Percentiles rank a stretch among this genome's conserved stretches.
phyloP scores from a whole-genome alignment of 2,797 vertebrate species.

The Pterois miles region DNA sequence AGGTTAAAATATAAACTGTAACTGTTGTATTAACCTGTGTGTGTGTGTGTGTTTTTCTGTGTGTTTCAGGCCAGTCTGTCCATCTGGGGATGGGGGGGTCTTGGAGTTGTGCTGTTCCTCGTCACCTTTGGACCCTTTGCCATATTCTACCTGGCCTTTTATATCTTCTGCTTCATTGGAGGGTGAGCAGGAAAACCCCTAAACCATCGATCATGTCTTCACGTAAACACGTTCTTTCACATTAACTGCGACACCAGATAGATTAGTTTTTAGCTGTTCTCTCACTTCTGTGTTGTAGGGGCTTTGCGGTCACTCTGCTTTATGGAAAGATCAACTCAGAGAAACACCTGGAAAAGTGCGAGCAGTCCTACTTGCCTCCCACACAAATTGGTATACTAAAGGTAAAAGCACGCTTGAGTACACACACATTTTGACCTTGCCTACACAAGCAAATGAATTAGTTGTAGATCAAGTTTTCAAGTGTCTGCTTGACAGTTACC shows the following conservation, averaged over 20 bases:
- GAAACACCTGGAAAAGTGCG: constrained; percentile 96
- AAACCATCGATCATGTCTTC: background rate
- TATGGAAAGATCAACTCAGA: constrained; percentile 99
- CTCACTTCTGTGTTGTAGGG: constrained; percentile 81
- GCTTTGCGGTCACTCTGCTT: constrained; percentile 94
- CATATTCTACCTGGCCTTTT: constrained; percentile 99
- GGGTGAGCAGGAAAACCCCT: constrained; percentile 87
- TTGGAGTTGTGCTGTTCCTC: constrained; percentile 96
- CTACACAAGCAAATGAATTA: constrained; percentile 11
- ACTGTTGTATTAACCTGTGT: background rate
- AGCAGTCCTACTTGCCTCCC: constrained; percentile 94
- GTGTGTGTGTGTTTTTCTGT: constrained; percentile 38
- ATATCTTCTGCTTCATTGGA: constrained; percentile 97
- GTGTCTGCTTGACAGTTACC: background rate
- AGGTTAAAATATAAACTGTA: background rate
- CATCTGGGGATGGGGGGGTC: constrained; percentile 99
- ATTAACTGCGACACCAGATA: background rate
- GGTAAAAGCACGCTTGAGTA: constrained; percentile 76
- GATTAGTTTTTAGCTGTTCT: background rate
- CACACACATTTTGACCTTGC: background rate
- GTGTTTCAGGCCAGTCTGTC: constrained; percentile 94
- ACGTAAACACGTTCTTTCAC: background rate
- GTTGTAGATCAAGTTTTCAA: background rate
- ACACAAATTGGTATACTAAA: constrained; percentile 90
- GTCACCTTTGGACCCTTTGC: constrained; percentile 98